Conservation (phyloP, 2,113 vertebrate genomes). For the Alaudala cheleensis region DNA sequence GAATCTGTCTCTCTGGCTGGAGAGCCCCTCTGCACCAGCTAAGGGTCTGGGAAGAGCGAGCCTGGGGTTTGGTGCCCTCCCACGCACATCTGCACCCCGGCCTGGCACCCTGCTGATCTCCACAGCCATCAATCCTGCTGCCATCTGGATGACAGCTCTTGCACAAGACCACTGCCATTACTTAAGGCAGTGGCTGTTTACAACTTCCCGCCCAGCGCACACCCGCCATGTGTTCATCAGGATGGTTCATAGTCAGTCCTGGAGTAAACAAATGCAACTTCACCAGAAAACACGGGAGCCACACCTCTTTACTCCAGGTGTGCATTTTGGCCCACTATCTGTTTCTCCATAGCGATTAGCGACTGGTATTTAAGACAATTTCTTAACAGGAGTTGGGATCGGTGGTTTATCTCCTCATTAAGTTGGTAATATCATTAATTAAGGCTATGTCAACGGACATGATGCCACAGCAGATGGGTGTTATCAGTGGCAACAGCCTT, state of each 20-base stretch:
- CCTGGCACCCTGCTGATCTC: neutral
- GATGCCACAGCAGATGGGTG: slow-evolving; percentile 28
- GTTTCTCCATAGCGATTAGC: slow-evolving; percentile 40
- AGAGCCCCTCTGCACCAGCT: rapidly evolving
- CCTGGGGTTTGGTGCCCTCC: neutral
- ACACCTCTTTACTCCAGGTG: slow-evolving; percentile 51
- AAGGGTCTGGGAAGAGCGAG: neutral
- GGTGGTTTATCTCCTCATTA: slow-evolving; percentile 54
- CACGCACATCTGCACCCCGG: neutral
- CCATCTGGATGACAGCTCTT: slow-evolving; percentile 45
- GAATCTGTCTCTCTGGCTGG: too few relatives aligned
- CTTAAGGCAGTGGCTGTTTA: slow-evolving; percentile 55
- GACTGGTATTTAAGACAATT: slow-evolving; percentile 51
- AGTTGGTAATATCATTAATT: slow-evolving; percentile 40
- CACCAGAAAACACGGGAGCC: slow-evolving; percentile 25
- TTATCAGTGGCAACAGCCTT: slow-evolving; percentile 26
- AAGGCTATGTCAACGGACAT: slow-evolving; percentile 31
- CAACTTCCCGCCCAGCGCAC: slow-evolving; percentile 45
- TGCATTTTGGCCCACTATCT: slow-evolving; percentile 45
- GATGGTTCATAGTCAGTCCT: neutral
- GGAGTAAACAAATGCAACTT: slow-evolving; percentile 60
- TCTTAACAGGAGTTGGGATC: slow-evolving; percentile 57
- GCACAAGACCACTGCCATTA: slow-evolving; percentile 40
- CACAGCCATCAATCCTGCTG: neutral
- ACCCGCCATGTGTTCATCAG: slow-evolving; percentile 8